phyloP scores from a whole-genome alignment of 2,113 vertebrate genomes.

The Oreochromis niloticus region DNA sequence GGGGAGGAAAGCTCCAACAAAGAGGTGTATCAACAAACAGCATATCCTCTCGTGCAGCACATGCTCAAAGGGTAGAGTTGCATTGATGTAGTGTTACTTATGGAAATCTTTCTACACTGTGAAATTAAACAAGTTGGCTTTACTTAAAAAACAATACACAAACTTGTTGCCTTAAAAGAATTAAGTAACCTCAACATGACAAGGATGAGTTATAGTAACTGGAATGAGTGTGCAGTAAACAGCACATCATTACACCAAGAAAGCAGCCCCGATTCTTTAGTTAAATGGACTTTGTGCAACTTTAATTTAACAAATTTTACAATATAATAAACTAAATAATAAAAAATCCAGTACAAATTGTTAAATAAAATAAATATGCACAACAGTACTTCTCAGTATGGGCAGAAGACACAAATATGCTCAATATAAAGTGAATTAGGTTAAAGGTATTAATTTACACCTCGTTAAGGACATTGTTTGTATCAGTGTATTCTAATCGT shows the following conservation, averaged over 20 bases:
- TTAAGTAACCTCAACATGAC: neutral
- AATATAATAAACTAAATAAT: neutral
- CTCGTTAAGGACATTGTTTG: neutral
- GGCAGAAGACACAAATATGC: neutral
- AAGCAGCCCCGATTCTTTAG: neutral
- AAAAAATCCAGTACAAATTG: neutral
- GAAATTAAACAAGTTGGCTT: neutral
- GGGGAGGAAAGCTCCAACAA: constrained; percentile 81
- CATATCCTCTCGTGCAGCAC: constrained; percentile 86
- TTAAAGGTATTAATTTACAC: neutral
- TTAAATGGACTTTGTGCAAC: neutral
- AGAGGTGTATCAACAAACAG: constrained; percentile 86
- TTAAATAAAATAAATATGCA: neutral
- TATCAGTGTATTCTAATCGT: neutral
- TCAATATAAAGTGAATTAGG: neutral
- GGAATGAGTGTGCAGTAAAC: neutral
- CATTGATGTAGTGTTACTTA: neutral
- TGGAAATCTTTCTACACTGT: neutral
- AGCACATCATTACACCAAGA: neutral
- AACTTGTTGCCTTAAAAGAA: neutral
- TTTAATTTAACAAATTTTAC: neutral
- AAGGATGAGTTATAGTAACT: neutral
- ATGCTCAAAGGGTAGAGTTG: constrained; percentile 82
- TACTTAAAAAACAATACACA: neutral
- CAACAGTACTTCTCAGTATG: neutral